phyloP scores from a whole-genome alignment of 2,113 vertebrate species.

The Pampusana beccarii region DNA sequence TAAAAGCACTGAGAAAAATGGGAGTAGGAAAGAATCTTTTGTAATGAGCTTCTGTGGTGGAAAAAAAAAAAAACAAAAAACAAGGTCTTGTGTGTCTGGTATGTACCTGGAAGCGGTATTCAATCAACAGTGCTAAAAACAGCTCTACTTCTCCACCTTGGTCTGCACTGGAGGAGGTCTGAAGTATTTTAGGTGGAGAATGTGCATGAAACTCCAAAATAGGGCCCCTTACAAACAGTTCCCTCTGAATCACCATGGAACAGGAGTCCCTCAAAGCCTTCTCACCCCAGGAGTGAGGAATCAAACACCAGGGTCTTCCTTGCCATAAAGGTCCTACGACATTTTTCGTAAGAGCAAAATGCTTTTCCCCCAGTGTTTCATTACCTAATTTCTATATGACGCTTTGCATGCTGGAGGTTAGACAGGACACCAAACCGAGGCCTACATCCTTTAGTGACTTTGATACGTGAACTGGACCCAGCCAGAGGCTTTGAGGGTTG shows the following conservation, averaged over 20 bases:
- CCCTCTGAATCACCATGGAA: neutral
- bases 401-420: neutral
- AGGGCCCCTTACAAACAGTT: rapidly evolving
- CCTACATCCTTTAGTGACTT: neutral
- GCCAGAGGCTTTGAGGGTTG: neutral
- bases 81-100: neutral
- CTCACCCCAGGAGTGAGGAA: neutral
- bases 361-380: neutral
- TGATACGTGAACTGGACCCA: neutral
- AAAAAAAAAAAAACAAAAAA: neutral
- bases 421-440: neutral
- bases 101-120: neutral
- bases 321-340: neutral
- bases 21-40: neutral
- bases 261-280: neutral
- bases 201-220: neutral
- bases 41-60: neutral
- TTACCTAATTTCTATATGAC: neutral
- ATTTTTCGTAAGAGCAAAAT: neutral
- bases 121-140: neutral
- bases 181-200: neutral
- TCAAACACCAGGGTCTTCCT: neutral
- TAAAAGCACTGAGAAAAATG: neutral
- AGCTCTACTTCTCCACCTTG: neutral
- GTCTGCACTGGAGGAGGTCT: neutral